Conservation (phyloP, 2,113 vertebrate species). For the Hemichromis elongatus region DNA sequence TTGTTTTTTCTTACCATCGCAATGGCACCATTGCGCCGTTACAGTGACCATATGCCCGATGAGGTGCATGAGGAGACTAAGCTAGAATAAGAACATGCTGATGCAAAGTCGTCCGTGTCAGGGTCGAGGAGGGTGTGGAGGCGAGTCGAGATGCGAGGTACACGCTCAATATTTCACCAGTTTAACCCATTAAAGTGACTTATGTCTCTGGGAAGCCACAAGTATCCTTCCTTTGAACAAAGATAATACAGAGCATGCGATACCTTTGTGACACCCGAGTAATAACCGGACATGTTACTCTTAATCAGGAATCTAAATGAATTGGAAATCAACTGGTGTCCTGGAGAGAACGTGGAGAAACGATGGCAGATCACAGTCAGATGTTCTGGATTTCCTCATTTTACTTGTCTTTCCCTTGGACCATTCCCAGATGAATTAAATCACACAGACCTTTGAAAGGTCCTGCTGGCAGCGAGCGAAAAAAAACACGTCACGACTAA, state of each 20-base stretch:
- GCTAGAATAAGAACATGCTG: too few relatives aligned
- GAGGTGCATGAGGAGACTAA: too few relatives aligned
- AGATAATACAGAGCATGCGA: neutral
- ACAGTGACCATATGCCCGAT: neutral
- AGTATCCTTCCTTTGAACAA: neutral
- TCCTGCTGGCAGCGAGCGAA: neutral
- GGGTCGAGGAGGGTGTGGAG: neutral
- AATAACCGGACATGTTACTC: neutral
- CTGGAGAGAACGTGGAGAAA: neutral
- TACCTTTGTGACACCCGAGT: neutral
- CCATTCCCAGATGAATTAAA: neutral
- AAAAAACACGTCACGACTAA: neutral
- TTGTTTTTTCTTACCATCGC: rapidly evolving
- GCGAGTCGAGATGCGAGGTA: neutral
- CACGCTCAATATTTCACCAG: neutral
- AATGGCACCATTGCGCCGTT: neutral
- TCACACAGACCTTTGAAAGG: neutral
- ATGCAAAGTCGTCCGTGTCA: neutral
- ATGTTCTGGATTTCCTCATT: neutral
- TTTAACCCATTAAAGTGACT: neutral
- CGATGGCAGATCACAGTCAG: neutral
- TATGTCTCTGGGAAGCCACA: neutral
- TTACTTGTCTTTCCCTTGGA: neutral
- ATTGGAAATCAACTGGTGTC: neutral
- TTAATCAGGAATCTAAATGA: neutral